Percentiles rank a stretch among this genome's conserved stretches.
Conservation (phyloP, 2,888 invertebrate species). For the Amblyteles armatorius region DNA sequence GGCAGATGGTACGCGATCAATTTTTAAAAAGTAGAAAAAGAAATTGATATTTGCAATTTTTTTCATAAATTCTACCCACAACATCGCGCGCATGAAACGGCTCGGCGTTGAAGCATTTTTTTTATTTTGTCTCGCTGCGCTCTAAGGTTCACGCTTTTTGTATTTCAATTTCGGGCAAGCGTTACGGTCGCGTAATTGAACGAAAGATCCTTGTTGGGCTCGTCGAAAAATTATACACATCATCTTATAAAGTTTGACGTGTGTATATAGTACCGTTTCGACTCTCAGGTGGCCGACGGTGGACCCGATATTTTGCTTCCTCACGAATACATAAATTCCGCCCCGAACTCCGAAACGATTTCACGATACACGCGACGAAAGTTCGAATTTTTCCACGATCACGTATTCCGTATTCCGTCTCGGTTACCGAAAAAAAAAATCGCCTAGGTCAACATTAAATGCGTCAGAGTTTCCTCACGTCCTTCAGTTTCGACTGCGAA, state of each 20-base stretch:
- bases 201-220: neutral
- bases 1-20: constrained; percentile 1
- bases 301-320: neutral
- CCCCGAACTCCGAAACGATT: neutral
- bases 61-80: neutral
- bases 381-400: neutral
- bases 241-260: neutral
- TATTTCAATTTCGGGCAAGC: neutral
- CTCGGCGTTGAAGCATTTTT: neutral
- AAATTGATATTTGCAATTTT: constrained; percentile 4
- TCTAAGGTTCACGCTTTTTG: neutral
- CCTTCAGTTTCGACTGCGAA: neutral
- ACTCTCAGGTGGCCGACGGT: neutral
- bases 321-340: neutral
- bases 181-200: neutral
- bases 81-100: neutral
- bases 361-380: neutral
- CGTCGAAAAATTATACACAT: neutral
- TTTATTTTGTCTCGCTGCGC: neutral
- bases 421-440: neutral
- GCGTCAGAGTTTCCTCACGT: neutral
- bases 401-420: neutral
- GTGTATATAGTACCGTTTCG: neutral
- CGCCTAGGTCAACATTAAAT: constrained; percentile 21
- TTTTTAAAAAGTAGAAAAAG: neutral